Base-by-base conservation (phyloP, 1,140 invertebrate genomes). In the Ceratina calcarata region DNA sequence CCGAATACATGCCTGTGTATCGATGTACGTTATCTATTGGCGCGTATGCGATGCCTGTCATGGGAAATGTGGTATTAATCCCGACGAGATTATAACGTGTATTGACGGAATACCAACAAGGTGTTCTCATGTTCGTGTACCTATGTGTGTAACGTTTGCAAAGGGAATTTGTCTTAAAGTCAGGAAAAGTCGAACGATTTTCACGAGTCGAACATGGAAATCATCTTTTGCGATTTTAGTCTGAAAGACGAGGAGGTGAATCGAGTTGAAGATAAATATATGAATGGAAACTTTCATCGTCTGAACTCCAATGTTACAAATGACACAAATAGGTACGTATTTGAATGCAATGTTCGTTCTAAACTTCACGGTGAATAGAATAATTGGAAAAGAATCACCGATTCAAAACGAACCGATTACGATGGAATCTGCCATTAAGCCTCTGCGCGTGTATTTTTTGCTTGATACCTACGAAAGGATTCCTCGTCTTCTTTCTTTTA, bases 361-460 rank as follows among this genome's bases (percentile, higher is more conserved):
- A 65, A 65, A 65, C 27, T 65, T 45, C 18, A n/a, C n/a, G 64
- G 37, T 45, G 13, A 66, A 10, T 58, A 20, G 37, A 66, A 66
- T 15, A 6, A 15, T n/a, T 37, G 64, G n/a, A 66, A 22, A 49
- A n/a, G 20, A 18, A 27, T 20, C 13, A 7, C 3, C n/a, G 64
- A 27, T 32, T 18, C 2, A 3, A 8, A 18, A 1, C 8, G 8
- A 7, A 1, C 3, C 61, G 61, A 16, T 8, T 8, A 18, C 2
- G 16, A 10, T 1, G 27, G 27, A n/a, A 64, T 64, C 32, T 32
- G 27, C 24, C 32, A 66, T 66, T 66, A 45, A 66, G 27, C 37
- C 64, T 32, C 45, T 16, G n/a, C 10, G 18, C 32, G 32, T n/a
- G 37, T 49, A 6, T 20, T 66, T 66, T 49, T 49, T 45, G 37